phyloP scores from a whole-genome alignment of 2,888 invertebrate genomes.

The Morpho helenor region DNA sequence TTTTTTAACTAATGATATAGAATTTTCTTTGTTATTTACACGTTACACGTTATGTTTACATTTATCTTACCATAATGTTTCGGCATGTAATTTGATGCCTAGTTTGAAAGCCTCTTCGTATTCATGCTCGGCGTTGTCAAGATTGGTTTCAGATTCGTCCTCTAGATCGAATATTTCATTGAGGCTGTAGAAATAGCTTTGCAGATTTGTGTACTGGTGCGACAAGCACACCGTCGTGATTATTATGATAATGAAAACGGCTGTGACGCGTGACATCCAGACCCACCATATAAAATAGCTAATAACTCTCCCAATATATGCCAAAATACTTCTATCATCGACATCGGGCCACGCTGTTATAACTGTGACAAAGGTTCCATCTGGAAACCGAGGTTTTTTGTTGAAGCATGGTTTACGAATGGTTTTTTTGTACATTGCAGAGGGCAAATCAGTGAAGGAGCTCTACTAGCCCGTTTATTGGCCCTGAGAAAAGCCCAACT shows the following conservation, averaged over 20 bases:
- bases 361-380: constrained; percentile 39
- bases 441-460: too few relatives aligned
- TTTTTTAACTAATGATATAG: too few relatives aligned
- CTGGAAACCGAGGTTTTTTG: constrained; percentile 11
- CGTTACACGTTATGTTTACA: too few relatives aligned
- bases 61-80: constrained; percentile 42
- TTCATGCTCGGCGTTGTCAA: constrained; percentile 38
- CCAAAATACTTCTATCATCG: constrained; percentile 30
- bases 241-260: constrained; percentile 36
- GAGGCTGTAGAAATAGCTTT: constrained; percentile 46
- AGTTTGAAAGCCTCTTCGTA: constrained; percentile 43
- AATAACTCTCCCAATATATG: constrained; percentile 31
- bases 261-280: constrained; percentile 32
- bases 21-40: background rate
- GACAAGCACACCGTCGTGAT: constrained; percentile 37
- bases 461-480: too few relatives aligned
- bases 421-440: too few relatives aligned
- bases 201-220: constrained; percentile 45
- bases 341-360: constrained; percentile 48
- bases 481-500: too few relatives aligned
- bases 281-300: constrained; percentile 43
- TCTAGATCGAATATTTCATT: constrained; percentile 36
- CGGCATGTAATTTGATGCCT: constrained; percentile 46
- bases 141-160: constrained; percentile 21
- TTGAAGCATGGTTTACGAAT: too few relatives aligned